phyloP scores from a whole-genome alignment of 2,113 vertebrate genomes.

The Pungitius pungitius region DNA sequence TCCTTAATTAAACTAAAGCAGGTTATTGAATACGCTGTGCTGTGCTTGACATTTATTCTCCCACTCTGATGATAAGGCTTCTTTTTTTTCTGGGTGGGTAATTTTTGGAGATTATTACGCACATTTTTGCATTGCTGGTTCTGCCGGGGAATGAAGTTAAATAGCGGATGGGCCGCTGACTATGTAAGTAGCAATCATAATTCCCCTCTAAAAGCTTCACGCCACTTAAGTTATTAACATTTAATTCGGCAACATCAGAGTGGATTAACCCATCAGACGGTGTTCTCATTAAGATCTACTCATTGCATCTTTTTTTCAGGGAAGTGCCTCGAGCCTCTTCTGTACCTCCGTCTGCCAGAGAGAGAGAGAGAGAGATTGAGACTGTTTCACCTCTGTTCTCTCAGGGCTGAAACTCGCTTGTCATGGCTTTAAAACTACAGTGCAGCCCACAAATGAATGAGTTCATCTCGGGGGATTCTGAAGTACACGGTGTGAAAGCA shows the following conservation, averaged over 20 bases:
- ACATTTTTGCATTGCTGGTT: slow-evolving; percentile 35
- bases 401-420: neutral
- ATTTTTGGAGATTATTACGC: slow-evolving; percentile 24
- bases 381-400: slow-evolving; percentile 20
- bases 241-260: slow-evolving; percentile 67
- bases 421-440: slow-evolving; percentile 2
- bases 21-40: slow-evolving; percentile 24
- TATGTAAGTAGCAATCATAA: slow-evolving; percentile 48
- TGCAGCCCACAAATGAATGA: neutral
- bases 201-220: slow-evolving; percentile 68
- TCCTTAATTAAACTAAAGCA: slow-evolving; percentile 25
- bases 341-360: slow-evolving; percentile 29
- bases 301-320: slow-evolving; percentile 38
- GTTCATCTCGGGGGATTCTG: neutral
- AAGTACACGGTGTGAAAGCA: neutral
- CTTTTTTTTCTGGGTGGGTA: neutral
- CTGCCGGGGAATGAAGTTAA: slow-evolving; percentile 49
- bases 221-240: slow-evolving; percentile 76
- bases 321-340: neutral
- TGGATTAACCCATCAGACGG: slow-evolving; percentile 65
- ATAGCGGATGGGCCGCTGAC: slow-evolving; percentile 40
- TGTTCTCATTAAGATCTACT: slow-evolving; percentile 55
- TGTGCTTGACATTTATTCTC: neutral
- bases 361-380: slow-evolving; percentile 21
- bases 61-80: neutral